These are phyloP conservation scores for Sarcoramphus papa DNA, from an alignment of 2,797 vertebrate genomes.

Conservation along the genomic window DNA sequence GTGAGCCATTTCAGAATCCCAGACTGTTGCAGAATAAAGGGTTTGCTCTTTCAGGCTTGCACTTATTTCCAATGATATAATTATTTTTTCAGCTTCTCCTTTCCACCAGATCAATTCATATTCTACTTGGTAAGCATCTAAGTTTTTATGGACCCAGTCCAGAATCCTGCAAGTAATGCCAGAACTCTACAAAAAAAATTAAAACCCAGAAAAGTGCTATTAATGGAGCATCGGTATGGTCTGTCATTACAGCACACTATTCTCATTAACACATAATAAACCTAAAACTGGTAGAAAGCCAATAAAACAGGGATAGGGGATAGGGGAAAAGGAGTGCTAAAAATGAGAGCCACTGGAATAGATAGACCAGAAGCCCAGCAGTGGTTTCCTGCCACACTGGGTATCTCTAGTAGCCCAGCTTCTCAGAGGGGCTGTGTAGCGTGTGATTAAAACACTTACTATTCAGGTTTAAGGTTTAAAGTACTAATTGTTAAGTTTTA, in stretches of 20 bases:
- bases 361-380: background rate
- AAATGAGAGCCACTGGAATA: background rate
- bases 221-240: background rate
- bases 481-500: background rate
- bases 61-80: background rate
- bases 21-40: background rate
- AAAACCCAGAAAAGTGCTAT: background rate
- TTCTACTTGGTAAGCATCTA: background rate
- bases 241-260: background rate
- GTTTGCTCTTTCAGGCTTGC: background rate
- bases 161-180: background rate
- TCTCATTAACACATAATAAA: background rate
- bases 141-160: background rate
- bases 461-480: background rate
- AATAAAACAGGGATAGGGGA: background rate
- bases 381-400: background rate
- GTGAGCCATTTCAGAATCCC: conserved; percentile 3
- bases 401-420: background rate
- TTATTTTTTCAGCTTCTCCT: background rate
- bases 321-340: background rate
- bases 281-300: background rate
- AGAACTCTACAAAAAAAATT: background rate
- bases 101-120: background rate
- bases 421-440: background rate
- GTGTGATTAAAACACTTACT: background rate